These are phyloP conservation scores for Hippoglossus hippoglossus DNA, from an alignment of 2,797 vertebrate species.

Conservation along the genomic window DNA sequence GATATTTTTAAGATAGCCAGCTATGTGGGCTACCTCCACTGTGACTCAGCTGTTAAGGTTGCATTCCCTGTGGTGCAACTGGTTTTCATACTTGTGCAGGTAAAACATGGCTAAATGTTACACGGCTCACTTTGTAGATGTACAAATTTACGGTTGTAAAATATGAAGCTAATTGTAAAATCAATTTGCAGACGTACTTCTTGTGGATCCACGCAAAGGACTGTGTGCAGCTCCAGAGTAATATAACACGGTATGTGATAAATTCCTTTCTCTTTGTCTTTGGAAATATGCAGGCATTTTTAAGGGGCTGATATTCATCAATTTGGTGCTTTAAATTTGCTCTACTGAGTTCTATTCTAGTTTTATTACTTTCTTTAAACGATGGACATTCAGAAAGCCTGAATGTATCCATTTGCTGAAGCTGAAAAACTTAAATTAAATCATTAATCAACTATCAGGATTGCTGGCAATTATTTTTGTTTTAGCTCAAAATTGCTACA, in stretches of 20 bases:
- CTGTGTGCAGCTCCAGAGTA: constrained; percentile 90
- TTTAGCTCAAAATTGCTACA: no score
- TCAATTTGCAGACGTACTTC: constrained; percentile 90
- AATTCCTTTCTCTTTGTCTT: background rate
- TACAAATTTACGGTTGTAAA: background rate
- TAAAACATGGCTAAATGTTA: constrained; percentile 49
- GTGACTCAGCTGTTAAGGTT: constrained; percentile 91
- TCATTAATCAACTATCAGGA: no score
- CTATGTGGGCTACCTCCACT: constrained; percentile 91
- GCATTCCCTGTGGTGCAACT: constrained; percentile 90
- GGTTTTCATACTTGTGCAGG: constrained; percentile 91
- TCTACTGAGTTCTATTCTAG: no score
- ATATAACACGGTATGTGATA: constrained; percentile 86
- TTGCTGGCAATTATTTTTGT: no score
- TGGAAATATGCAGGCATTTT: background rate
- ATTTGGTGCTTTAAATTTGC: no score
- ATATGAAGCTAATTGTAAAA: background rate
- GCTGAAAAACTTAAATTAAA: no score
- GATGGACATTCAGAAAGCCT: no score
- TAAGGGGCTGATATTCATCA: no score
- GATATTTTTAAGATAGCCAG: constrained; percentile 94
- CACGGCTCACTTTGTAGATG: background rate
- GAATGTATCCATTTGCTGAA: no score
- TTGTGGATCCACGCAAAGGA: constrained; percentile 94
- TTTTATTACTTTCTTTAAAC: no score